A percentile compares a stretch with the other conserved stretches of the same genome.
Conservation (phyloP, 2,797 vertebrate species). For the Micropoecilia bifurca region DNA sequence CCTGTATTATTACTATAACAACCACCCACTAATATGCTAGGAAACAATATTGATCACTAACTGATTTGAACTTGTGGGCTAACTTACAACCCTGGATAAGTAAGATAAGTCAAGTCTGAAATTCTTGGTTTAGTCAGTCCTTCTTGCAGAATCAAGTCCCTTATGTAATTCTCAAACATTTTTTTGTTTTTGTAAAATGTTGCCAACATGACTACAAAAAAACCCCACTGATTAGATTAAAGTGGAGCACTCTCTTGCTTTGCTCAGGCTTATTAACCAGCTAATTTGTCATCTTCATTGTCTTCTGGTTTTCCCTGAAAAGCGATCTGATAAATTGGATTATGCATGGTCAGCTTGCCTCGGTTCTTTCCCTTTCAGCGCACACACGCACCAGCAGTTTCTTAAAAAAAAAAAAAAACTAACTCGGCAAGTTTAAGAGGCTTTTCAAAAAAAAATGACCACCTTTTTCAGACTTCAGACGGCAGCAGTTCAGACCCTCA, state of each 20-base stretch:
- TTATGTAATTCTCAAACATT: neutral
- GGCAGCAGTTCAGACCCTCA: constrained; percentile 37
- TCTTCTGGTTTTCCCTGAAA: constrained; percentile 6
- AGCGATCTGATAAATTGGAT: neutral
- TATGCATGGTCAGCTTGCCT: neutral
- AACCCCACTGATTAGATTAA: neutral
- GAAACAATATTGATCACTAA: neutral
- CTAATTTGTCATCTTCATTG: constrained; percentile 4
- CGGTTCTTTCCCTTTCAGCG: neutral
- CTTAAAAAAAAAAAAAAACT: neutral
- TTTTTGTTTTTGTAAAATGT: neutral
- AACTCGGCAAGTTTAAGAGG: neutral
- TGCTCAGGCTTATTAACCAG: neutral
- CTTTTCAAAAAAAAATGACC: neutral
- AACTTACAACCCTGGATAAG: neutral
- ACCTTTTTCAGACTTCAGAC: constrained; percentile 45
- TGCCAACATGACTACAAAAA: neutral
- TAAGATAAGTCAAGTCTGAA: neutral
- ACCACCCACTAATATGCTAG: neutral
- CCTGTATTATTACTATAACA: neutral
- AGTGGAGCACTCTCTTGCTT: neutral
- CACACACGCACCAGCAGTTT: neutral
- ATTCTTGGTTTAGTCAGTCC: neutral
- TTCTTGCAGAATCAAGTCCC: neutral
- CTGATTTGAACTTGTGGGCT: neutral